Evolutionary conservation across 2,888 invertebrate species (phyloP).

Genomic region (Acrobasis suavella): DNA sequence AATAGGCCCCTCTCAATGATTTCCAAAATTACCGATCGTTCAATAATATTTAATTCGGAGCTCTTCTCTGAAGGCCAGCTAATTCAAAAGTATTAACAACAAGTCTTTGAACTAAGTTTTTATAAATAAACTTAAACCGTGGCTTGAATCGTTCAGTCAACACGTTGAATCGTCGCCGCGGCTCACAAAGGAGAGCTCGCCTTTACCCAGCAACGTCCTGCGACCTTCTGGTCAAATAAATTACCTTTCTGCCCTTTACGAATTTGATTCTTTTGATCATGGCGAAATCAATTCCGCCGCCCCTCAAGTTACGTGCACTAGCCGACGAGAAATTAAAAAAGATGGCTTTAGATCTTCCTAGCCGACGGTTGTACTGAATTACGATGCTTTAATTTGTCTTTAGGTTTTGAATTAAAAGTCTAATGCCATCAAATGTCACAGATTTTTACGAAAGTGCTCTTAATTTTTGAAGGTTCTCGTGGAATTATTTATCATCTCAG

Average conservation of each 20-base stretch:
- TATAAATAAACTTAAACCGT: conserved; percentile 5
- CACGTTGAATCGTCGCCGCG: conserved; percentile 9
- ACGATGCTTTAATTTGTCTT: conserved; percentile 13
- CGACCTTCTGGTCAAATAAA: conserved; percentile 63
- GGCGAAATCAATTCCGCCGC: conserved; percentile 64
- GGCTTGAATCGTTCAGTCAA: conserved; percentile 2
- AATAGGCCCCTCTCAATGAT: too few relatives aligned
- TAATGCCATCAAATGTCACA: conserved; percentile 9
- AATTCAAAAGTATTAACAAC: neutral
- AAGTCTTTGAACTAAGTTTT: conserved; percentile 1
- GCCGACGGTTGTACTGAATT: conserved; percentile 11
- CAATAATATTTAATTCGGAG: too few relatives aligned
- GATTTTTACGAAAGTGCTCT: neutral
- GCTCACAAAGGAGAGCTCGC: conserved; percentile 25
- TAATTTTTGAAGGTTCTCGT: neutral
- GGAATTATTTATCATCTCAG: conserved; percentile 3
- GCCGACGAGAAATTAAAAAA: conserved; percentile 29
- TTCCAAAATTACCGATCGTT: too few relatives aligned
- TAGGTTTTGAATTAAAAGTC: conserved; percentile 12
- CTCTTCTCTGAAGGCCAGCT: too few relatives aligned
- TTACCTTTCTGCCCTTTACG: conserved; percentile 65
- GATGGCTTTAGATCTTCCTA: conserved; percentile 11
- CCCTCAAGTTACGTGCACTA: conserved; percentile 36
- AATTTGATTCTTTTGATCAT: conserved; percentile 71
- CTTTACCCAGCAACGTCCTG: conserved; percentile 38